These are phyloP conservation scores for Himalopsyche japonica DNA, from an alignment of 2,888 invertebrate genomes.

Conservation along the genomic window DNA sequence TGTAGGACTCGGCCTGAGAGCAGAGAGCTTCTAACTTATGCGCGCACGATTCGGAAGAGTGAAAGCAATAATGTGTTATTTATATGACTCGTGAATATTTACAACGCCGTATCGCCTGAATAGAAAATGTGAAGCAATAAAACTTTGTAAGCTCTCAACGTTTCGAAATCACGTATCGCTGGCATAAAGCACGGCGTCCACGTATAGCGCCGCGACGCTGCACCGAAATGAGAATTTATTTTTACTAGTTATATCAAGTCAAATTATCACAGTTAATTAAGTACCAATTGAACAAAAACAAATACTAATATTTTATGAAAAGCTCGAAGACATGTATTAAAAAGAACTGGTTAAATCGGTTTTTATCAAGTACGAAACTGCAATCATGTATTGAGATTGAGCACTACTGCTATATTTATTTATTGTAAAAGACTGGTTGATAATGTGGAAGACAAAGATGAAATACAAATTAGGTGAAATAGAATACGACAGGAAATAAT, in stretches of 20 bases:
- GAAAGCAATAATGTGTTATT: constrained; percentile 1
- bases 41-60: not conserved
- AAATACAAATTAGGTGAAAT: too few relatives aligned
- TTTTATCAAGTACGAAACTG: too few relatives aligned
- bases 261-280: not conserved
- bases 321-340: too few relatives aligned
- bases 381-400: too few relatives aligned
- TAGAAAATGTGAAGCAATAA: not conserved
- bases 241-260: not conserved
- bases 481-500: too few relatives aligned
- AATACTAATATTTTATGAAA: too few relatives aligned
- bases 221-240: not conserved
- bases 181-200: not conserved
- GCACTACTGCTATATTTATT: too few relatives aligned
- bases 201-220: not conserved
- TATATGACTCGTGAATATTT: not conserved
- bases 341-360: too few relatives aligned
- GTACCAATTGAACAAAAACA: too few relatives aligned
- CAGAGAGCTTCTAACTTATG: not conserved
- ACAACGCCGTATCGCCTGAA: not conserved
- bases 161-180: not conserved
- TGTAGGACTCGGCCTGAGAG: not conserved
- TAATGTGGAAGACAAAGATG: too few relatives aligned
- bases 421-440: too few relatives aligned
- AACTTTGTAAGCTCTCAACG: not conserved